Base-by-base conservation (phyloP, 2,113 vertebrate genomes). In the Chaetodon auriga region DNA sequence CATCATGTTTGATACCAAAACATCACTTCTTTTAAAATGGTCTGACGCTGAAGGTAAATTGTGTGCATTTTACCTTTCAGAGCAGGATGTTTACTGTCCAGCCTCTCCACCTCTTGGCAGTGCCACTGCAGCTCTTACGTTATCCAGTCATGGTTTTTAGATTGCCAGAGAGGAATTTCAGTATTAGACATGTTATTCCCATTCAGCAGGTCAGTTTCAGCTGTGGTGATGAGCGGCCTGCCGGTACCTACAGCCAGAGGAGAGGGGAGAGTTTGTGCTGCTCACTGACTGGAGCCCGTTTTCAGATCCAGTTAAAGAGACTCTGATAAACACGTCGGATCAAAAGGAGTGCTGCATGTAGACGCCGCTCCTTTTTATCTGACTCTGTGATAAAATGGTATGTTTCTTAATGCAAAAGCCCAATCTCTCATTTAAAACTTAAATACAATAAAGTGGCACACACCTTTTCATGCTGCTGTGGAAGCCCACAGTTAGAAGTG, bases 101-200 rank as follows among this genome's bases (percentile, higher is more conserved):
- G 60, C 41, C 57, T 54, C 43, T 81, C 35, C n/a, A 49, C n/a
- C 53, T 66, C 23, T 55, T 68, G 54, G 13, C 38, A 49, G 11
- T 49, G 36, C n/a, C 38, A n/a, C 12, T 38, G 21, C 62, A 62
- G 48, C 41, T 73, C 62, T 68, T 69, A n/a, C 14, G 35, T 55
- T 68, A 36, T 66, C 9, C 46, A 54, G 18, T 57, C 41, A 21
- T 82, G 78, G 7, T 64, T 81, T 85, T 81, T 48, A 54, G 12
- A 85, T 83, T 16, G 77, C 36, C 18, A 68, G 58, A 69, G 63
- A 55, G 51, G 66, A 80, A 65, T 68, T 75, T 78, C 18, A n/a
- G 46, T 18, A 41, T 81, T 46, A 76, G 75, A 64, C 74, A 73
- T 83, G 71, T 58, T 76, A 68, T 82, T 82, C 68, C 43, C 72